These are phyloP conservation scores for Gymnogyps californianus DNA, from an alignment of 2,113 vertebrate species.

Conservation along the genomic window DNA sequence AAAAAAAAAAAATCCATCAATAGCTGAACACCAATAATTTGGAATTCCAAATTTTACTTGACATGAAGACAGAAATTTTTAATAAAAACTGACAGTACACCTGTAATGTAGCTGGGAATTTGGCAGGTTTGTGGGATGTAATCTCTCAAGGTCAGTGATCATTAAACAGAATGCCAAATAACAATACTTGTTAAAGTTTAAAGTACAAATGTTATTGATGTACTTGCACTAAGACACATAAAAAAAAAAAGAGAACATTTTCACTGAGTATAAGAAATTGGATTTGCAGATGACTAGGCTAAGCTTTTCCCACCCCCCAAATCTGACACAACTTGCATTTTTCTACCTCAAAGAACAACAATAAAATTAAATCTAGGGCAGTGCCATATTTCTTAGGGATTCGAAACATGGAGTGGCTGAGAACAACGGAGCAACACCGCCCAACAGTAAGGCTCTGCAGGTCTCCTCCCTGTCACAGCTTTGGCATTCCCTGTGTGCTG, in stretches of 20 bases:
- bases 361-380: background rate
- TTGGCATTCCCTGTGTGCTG: rapidly evolving
- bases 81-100: background rate
- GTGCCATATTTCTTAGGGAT: background rate
- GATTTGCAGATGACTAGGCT: background rate
- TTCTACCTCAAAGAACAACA: background rate
- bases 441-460: background rate
- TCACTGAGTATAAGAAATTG: background rate
- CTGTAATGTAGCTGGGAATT: background rate
- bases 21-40: constrained; percentile 10
- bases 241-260: background rate
- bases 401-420: background rate
- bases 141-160: background rate
- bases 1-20: constrained; percentile 67
- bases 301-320: background rate
- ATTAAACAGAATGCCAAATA: background rate
- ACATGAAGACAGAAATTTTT: background rate
- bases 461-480: background rate
- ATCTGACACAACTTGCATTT: background rate
- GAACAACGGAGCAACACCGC: background rate
- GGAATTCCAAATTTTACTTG: constrained; percentile 1
- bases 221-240: background rate
- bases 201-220: background rate
- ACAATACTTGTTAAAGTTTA: background rate
- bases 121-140: background rate